Evolutionary conservation across 2,113 vertebrate genomes (phyloP).

Genomic region (Oxyruncus cristatus): DNA sequence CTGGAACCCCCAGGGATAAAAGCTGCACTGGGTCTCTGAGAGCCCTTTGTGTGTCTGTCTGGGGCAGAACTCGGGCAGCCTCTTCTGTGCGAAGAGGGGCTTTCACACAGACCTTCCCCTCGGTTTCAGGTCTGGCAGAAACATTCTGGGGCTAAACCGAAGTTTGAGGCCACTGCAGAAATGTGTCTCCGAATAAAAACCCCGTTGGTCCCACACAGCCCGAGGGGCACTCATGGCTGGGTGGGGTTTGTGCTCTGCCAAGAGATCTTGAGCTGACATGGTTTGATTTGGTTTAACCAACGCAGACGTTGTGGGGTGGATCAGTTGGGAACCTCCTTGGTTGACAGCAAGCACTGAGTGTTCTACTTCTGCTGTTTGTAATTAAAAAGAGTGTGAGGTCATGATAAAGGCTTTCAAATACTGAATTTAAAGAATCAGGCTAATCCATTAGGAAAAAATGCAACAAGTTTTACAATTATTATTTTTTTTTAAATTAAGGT

Average conservation of each 20-base stretch:
- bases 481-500: not conserved
- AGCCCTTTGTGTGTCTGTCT: not conserved
- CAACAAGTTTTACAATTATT: not conserved
- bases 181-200: not conserved
- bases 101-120: not conserved
- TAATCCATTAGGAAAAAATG: not conserved
- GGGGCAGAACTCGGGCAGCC: not conserved
- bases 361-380: not conserved
- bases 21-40: not conserved
- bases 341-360: accelerated
- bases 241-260: not conserved
- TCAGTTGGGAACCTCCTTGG: not conserved
- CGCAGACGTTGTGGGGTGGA: accelerated
- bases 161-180: not conserved
- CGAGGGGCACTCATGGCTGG: not conserved
- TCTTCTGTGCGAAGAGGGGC: not conserved
- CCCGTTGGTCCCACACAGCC: not conserved
- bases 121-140: not conserved
- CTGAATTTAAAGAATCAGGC: not conserved
- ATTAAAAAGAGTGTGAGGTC: not conserved
- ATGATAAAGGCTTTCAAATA: not conserved
- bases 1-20: not conserved
- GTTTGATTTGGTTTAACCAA: not conserved
- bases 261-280: not conserved
- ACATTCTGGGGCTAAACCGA: not conserved